Evolutionary conservation across 2,113 vertebrate species (phyloP), one percentile per base, ranked within the genome.

Genomic region (Colius striatus): DNA sequence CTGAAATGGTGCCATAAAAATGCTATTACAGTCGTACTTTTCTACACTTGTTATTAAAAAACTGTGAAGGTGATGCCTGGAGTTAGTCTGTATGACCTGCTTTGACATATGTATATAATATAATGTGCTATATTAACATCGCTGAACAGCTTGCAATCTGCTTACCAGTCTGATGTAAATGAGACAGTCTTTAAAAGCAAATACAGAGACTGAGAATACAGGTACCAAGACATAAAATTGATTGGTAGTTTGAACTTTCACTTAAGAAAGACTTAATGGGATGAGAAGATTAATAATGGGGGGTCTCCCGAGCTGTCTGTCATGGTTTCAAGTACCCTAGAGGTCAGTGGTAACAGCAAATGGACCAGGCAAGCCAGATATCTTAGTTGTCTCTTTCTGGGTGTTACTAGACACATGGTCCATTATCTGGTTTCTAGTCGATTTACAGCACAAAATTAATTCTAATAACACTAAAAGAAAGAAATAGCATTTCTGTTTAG

Each of bases 231-330:
- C 2, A 4, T 45, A 66, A 73, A 85, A 95, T 89, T 85, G 87
- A 92, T 95, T 73, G 27, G 19, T 63, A 76, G 47, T 5, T 77
- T 60, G 73, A 92, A 72, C 36, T 83, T 70, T 82, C 81, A 51
- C 81, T 94, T 87, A 87, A 29, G 61, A 45, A 54, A 72, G 84
- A 38, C 53, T 92, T 94, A 92, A 91, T 92, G 92, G 84, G 65
- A 84, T 89, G 78, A 77, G 80, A 51, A 50, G 89, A 92, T 94
- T 91, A 89, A 94, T 94, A 26, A 89, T 20, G 61, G 41, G n/a
- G 50, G 66, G 36, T 74, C 62, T 81, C 92, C 84, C 3, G 9
- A 62, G 81, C 8, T 48, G 82, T 18, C 82, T 87, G 45, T 58
- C 75, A 36, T 38, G 57, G 80, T 63, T 92, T 18, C 25, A 36